These are phyloP conservation scores for Apostichopus leukothele DNA, from an alignment of 53 echinoderm and acorn worm genomes.

Conservation along the genomic window DNA sequence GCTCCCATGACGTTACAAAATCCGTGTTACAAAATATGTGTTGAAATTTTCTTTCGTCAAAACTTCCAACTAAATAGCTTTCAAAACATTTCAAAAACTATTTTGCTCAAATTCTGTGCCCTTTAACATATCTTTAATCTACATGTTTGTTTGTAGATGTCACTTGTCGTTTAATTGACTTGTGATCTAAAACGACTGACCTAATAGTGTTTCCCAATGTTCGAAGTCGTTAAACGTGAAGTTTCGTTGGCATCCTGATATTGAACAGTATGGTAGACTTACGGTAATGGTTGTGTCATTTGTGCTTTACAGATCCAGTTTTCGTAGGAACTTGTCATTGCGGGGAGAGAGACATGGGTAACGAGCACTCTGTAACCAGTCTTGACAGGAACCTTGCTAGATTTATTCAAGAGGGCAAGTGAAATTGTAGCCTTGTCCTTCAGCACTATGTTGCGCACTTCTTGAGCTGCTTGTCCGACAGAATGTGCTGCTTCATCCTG, in stretches of 20 bases:
- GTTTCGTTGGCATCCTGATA: not conserved
- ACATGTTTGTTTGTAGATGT: too few relatives aligned
- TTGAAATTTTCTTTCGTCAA: too few relatives aligned
- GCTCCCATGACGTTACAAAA: too few relatives aligned
- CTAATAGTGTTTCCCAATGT: too few relatives aligned
- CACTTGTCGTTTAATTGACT: too few relatives aligned
- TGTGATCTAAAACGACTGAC: too few relatives aligned
- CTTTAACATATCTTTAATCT: too few relatives aligned
- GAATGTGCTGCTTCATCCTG: slow-evolving; percentile 21
- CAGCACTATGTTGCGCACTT: not conserved
- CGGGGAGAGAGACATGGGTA: slow-evolving; percentile 5
- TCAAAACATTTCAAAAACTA: too few relatives aligned
- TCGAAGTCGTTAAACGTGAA: not conserved
- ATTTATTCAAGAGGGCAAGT: slow-evolving; percentile 5
- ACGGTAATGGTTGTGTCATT: not conserved
- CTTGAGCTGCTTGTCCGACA: slow-evolving; percentile 3
- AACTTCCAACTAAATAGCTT: too few relatives aligned
- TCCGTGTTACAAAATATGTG: too few relatives aligned
- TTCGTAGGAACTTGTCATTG: not conserved
- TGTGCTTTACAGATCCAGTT: not conserved
- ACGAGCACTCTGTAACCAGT: slow-evolving; percentile 4
- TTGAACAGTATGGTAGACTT: slow-evolving; percentile 6
- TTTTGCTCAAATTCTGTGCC: too few relatives aligned
- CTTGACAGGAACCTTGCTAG: not conserved
- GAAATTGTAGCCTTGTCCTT: not conserved